phyloP scores from a whole-genome alignment of 2,888 invertebrate genomes.

The Drosophila setosimentum region DNA sequence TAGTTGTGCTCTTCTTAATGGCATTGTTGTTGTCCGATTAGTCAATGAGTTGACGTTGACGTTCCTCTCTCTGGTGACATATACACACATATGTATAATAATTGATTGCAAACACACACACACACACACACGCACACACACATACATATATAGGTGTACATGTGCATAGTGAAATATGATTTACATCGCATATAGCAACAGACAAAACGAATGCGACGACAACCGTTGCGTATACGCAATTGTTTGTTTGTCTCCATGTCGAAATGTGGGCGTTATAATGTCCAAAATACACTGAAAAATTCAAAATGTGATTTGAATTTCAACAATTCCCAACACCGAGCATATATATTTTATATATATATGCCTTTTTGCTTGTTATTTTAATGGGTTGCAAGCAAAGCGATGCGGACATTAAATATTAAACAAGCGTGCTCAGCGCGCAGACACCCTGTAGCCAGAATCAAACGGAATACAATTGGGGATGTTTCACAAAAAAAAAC shows the following conservation, averaged over 20 bases:
- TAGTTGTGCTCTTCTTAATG: conserved; percentile 23
- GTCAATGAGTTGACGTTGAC: conserved; percentile 59
- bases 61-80: conserved; percentile 35
- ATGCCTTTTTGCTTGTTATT: background rate
- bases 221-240: conserved; percentile 67
- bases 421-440: background rate
- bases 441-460: background rate
- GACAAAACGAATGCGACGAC: conserved; percentile 15
- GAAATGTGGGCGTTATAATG: conserved; percentile 52
- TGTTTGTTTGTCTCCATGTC: conserved; percentile 44
- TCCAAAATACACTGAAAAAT: conserved; percentile 31
- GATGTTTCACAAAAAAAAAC: too few species aligned
- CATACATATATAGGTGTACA: background rate
- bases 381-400: conserved; percentile 38
- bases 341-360: background rate
- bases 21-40: conserved; percentile 46
- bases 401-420: conserved; percentile 10
- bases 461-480: background rate
- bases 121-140: background rate
- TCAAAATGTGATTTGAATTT: conserved; percentile 49
- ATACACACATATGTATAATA: conserved; percentile 29
- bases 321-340: conserved; percentile 26
- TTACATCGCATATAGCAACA: conserved; percentile 28
- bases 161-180: conserved; percentile 31
- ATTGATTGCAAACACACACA: conserved; percentile 45